These are phyloP conservation scores for Brevimyrus niger DNA, from an alignment of 2,113 vertebrate genomes.

Conservation along the genomic window DNA sequence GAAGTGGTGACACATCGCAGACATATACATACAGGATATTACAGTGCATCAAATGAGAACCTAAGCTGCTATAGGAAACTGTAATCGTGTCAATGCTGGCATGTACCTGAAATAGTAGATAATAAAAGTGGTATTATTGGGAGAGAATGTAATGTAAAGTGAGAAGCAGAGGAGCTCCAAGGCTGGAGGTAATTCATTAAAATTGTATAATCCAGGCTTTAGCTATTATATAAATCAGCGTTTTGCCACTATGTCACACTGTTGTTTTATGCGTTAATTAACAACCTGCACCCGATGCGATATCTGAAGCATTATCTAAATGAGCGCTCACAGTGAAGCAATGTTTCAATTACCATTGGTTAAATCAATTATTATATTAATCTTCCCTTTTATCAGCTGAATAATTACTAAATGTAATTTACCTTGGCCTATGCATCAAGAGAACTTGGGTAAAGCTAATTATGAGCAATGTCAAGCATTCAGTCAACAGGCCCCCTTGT, in stretches of 20 bases:
- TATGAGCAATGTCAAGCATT: not conserved
- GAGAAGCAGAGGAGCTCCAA: not conserved
- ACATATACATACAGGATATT: not conserved
- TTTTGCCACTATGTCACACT: not conserved
- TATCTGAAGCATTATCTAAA: not conserved
- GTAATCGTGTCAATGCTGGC: not conserved
- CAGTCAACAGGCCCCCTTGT: not conserved
- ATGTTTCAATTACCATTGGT: conserved; percentile 5
- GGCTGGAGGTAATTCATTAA: not conserved
- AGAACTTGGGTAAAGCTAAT: not conserved
- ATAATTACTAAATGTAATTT: conserved; percentile 4
- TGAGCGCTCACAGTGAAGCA: not conserved
- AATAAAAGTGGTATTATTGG: not conserved
- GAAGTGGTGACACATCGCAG: not conserved
- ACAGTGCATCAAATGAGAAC: not conserved
- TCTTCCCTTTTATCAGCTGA: not conserved
- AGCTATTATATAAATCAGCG: not conserved
- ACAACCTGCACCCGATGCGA: not conserved
- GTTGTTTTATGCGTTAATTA: conserved; percentile 6
- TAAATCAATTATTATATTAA: conserved; percentile 10
- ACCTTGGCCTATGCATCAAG: not conserved
- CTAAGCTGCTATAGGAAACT: not conserved
- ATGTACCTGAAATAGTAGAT: conserved; percentile 1
- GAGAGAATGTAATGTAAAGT: not conserved
- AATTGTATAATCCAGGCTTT: not conserved